Base-by-base conservation (phyloP, 2,113 vertebrate species). In the Ifrita kowaldi region DNA sequence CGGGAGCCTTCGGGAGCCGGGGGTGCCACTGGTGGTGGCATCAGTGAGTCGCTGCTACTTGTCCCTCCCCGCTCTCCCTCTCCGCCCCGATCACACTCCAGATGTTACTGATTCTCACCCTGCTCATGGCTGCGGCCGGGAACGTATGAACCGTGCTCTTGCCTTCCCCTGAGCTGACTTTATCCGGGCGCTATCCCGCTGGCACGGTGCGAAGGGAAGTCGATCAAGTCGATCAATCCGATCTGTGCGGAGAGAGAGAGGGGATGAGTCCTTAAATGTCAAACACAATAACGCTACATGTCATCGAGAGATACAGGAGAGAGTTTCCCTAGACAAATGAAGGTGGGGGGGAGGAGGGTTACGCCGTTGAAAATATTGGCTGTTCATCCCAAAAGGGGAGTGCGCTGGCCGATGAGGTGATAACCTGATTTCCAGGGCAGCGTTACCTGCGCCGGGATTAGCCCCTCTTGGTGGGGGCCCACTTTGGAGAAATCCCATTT, bases 331-430 rank as follows among this genome's bases (percentile, higher is more conserved):
- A 37, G 14, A 33, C 71, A 49, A 77, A 49, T 12, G 28, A 14
- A 5, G 56, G 1, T 19, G 10, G 20, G 3, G 33, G 12, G 16
- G 8, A 11, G 8, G 7, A 8, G 21, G 20, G 11, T 71, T 5
- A 49, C 3, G 16, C 28, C 6, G 69, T 7, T 33, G 77, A 27
- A 82, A 85, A 70, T 9, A 9, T 3, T 3, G 28, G 27, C 39
- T 44, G 11, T n/a, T 52, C 30, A 3, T 26, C 80, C 62, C 76
- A 4, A 44, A 47, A 79, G 7, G 10, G 15, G 30, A 56, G 42
- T 24, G 5, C 1, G 27, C 35, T 13, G 83, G 20, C 28, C 67
- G 15, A 8, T 1, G 60, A 46, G 42, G 4, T 37, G 47, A 23
- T 17, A 79, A 32, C 32, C 70, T 16, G 52, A 60, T n/a, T 35